Evolutionary conservation across 2,797 vertebrate genomes (phyloP).

Genomic region (Propithecus perrieri): DNA sequence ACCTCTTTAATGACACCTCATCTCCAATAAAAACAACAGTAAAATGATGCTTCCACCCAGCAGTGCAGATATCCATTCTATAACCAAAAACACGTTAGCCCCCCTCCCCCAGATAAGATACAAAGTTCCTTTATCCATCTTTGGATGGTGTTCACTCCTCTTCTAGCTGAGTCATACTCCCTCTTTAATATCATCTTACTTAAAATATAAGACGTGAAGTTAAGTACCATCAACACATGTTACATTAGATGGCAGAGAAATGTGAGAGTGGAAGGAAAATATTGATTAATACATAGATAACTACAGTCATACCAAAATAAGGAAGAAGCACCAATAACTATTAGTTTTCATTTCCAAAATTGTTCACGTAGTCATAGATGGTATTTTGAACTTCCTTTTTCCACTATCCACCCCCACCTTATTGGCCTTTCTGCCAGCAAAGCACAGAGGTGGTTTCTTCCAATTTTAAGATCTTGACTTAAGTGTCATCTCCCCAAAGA

Average conservation of each 20-base stretch:
- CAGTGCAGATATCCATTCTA: not conserved
- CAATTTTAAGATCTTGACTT: not conserved
- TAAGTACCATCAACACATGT: not conserved
- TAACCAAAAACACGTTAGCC: not conserved
- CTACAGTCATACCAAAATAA: not conserved
- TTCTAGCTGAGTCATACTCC: not conserved
- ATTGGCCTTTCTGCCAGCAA: not conserved
- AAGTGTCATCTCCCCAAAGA: not conserved
- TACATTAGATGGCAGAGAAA: not conserved
- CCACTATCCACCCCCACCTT: not conserved
- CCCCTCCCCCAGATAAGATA: not conserved
- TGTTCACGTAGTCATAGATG: not conserved
- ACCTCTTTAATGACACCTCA: not conserved
- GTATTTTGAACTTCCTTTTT: not conserved
- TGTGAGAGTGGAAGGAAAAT: not conserved
- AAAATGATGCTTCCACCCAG: not conserved
- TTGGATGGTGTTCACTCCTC: not conserved
- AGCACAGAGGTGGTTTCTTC: not conserved
- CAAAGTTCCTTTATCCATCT: not conserved
- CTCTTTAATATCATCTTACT: not conserved
- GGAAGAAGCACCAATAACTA: not conserved
- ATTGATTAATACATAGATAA: not conserved
- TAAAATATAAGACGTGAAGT: not conserved
- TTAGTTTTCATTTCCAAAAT: not conserved
- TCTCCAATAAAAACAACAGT: not conserved